These are phyloP conservation scores for Brienomyrus longianalis DNA, from an alignment of 2,113 vertebrate species.

Conservation along the genomic window DNA sequence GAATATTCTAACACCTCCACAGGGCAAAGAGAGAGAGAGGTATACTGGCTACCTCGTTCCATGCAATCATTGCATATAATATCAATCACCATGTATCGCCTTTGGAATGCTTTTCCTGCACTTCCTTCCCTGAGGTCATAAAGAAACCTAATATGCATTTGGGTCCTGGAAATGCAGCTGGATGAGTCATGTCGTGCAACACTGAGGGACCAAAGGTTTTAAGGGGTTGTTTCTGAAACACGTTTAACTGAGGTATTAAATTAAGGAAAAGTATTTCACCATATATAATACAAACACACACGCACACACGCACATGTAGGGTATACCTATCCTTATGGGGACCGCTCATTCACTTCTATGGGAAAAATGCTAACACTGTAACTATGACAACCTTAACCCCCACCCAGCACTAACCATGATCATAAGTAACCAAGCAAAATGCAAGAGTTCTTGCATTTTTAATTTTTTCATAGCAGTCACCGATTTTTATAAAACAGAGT, in stretches of 20 bases:
- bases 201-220: background rate
- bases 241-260: background rate
- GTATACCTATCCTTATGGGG: no score
- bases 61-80: background rate
- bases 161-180: background rate
- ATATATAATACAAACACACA: background rate
- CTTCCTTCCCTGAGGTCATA: background rate
- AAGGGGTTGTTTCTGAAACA: background rate
- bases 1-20: conserved; percentile 26
- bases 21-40: conserved; percentile 41
- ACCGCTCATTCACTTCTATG: no score
- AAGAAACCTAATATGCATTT: background rate
- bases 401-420: no score
- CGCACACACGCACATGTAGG: no score
- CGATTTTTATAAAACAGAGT: no score
- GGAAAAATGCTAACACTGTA: no score
- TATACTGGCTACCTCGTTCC: conserved; percentile 18
- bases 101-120: background rate
- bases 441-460: no score
- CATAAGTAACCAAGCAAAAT: no score
- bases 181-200: background rate
- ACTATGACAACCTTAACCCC: no score
- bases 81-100: background rate
- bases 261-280: background rate
- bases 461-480: no score